Conservation (phyloP, 2,888 invertebrate genomes). For the Bruchidius siliquastri region DNA sequence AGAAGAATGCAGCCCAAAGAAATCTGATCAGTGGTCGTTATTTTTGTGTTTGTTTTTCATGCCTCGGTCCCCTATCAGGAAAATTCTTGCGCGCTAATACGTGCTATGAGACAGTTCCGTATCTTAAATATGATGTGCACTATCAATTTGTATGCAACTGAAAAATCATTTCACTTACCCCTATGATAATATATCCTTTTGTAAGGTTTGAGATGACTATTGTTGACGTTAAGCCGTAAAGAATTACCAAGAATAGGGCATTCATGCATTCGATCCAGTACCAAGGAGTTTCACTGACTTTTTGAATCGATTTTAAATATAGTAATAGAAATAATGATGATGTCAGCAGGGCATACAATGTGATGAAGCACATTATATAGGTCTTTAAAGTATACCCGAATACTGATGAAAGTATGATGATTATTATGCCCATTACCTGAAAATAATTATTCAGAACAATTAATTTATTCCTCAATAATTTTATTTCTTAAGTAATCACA, state of each 20-base stretch:
- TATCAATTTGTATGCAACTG: too few relatives aligned
- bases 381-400: constrained; percentile 13
- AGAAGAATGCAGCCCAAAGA: too few relatives aligned
- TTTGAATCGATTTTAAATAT: constrained; percentile 16
- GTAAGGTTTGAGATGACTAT: constrained; percentile 21
- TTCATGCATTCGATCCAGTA: constrained; percentile 26
- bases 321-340: constrained; percentile 18
- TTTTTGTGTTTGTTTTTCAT: too few relatives aligned
- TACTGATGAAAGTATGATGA: constrained; percentile 9
- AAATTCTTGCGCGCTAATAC: too few relatives aligned
- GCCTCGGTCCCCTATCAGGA: too few relatives aligned
- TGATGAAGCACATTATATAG: constrained; percentile 9
- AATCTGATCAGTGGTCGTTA: too few relatives aligned
- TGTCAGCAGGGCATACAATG: constrained; percentile 18
- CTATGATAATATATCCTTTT: constrained; percentile 26
- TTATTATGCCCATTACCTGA: constrained; percentile 13
- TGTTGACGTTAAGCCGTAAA: constrained; percentile 15
- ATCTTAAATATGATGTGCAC: too few relatives aligned
- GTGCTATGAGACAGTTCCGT: too few relatives aligned
- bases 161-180: constrained; percentile 29
- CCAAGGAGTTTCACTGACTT: constrained; percentile 21
- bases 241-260: constrained; percentile 11
- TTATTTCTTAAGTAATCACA: too few relatives aligned
- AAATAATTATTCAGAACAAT: constrained; percentile 5
- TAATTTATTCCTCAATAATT: too few relatives aligned